These are phyloP conservation scores for Puffinus mauretanicus DNA, from an alignment of 2,113 vertebrate genomes.

Conservation along the genomic window DNA sequence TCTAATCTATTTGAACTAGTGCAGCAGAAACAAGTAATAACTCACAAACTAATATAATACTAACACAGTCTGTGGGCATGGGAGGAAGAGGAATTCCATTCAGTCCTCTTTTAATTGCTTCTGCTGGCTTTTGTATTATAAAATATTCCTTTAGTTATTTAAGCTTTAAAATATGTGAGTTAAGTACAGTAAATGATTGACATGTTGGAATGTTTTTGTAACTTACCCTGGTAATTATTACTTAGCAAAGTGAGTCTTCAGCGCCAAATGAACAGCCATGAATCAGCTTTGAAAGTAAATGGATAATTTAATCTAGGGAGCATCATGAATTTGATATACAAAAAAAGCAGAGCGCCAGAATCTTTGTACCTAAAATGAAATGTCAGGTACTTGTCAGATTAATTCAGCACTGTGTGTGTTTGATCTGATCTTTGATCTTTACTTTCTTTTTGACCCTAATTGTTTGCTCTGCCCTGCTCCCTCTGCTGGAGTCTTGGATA, in stretches of 20 bases:
- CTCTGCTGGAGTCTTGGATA: constrained; percentile 75
- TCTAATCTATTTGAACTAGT: background rate
- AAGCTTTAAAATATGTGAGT: constrained; percentile 35
- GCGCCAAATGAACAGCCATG: background rate
- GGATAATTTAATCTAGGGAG: background rate
- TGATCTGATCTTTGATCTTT: constrained; percentile 63
- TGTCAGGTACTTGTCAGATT: constrained; percentile 29
- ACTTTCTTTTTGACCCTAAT: constrained; percentile 60
- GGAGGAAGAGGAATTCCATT: background rate
- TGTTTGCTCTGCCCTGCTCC: constrained; percentile 69
- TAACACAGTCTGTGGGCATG: background rate
- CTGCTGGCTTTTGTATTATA: background rate
- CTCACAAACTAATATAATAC: background rate
- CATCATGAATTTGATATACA: background rate
- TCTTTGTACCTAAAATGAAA: constrained; percentile 28
- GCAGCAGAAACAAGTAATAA: constrained; percentile 2
- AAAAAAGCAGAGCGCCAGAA: background rate
- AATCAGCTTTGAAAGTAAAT: constrained; percentile 5
- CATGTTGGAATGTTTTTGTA: constrained; percentile 30
- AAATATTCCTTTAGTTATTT: constrained; percentile 33
- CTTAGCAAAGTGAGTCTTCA: background rate
- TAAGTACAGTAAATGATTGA: constrained; percentile 38
- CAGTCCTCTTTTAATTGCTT: background rate
- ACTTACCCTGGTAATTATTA: constrained; percentile 38
- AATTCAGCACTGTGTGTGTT: constrained; percentile 32